A percentile compares a stretch with the other conserved stretches of the same genome.
These are phyloP conservation scores for Corvus cornix DNA, from an alignment of 2,113 vertebrate genomes.

Conservation along the genomic window DNA sequence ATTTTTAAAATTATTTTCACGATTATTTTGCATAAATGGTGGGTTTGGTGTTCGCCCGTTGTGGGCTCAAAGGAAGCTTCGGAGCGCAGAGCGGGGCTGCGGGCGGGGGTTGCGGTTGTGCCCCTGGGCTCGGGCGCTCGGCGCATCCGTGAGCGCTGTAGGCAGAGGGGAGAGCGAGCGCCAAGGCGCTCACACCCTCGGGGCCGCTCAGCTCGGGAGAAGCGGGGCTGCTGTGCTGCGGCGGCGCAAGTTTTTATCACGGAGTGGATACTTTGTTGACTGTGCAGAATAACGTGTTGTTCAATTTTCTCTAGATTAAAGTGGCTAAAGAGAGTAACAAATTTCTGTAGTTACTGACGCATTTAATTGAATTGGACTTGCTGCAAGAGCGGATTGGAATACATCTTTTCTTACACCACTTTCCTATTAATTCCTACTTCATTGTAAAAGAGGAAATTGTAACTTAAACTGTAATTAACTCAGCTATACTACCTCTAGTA, in stretches of 20 bases:
- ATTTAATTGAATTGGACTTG: background rate
- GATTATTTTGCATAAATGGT: accelerated
- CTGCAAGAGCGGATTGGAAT: accelerated
- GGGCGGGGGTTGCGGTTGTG: accelerated
- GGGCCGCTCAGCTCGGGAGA: accelerated
- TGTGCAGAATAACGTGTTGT: accelerated
- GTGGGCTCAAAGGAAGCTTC: accelerated
- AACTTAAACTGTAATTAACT: background rate
- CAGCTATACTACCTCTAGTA: background rate
- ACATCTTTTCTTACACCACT: accelerated
- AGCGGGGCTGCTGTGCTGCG: background rate
- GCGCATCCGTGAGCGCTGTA: accelerated
- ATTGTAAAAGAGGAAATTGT: background rate
- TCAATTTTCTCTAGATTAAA: background rate
- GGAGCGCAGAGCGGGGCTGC: background rate
- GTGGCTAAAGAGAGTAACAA: accelerated
- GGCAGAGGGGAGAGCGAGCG: accelerated
- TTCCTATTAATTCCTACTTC: background rate
- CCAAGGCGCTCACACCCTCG: accelerated
- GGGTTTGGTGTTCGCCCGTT: accelerated
- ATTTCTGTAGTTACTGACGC: accelerated
- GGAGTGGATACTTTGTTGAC: background rate
- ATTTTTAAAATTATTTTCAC: accelerated
- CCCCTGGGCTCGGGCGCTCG: accelerated
- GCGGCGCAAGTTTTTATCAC: no score